A percentile compares a stretch with the other conserved stretches of the same genome.
Evolutionary conservation across 2,888 invertebrate species (phyloP).

Genomic region (Megalurothrips usitatus): DNA sequence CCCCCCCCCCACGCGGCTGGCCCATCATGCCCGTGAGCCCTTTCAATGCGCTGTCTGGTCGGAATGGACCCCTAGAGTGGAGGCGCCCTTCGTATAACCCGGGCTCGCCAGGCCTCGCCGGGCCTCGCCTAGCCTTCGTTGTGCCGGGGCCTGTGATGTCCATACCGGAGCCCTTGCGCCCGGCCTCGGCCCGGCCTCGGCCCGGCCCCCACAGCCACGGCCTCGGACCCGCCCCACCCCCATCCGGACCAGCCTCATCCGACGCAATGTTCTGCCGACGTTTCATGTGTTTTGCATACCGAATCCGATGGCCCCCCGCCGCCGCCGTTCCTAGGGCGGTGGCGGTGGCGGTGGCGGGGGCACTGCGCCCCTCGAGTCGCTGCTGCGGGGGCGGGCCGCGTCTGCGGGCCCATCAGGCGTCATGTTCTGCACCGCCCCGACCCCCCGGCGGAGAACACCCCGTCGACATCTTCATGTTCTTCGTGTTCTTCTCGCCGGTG

Average conservation of each 20-base stretch:
- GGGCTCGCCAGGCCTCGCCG: no score
- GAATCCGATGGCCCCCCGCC: not conserved
- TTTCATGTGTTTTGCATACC: constrained; percentile 11
- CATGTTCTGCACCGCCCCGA: not conserved
- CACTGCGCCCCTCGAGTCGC: not conserved
- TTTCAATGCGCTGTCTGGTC: not conserved
- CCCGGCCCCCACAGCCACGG: not conserved
- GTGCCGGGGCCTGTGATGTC: no score
- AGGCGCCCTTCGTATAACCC: no score
- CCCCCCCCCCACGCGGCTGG: not conserved
- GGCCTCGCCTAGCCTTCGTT: no score
- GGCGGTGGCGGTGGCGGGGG: not conserved
- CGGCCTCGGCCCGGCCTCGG: not conserved
- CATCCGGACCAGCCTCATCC: not conserved
- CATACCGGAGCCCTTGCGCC: not conserved
- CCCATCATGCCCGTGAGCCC: not conserved
- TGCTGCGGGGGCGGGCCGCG: no score
- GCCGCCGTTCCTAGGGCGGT: not conserved
- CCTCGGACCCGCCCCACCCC: not conserved
- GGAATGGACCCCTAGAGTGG: not conserved
- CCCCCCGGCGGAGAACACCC: not conserved
- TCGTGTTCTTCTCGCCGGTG: no score
- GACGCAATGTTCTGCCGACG: constrained; percentile 4
- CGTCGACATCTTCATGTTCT: no score
- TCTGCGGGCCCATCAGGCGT: not conserved